Conservation (phyloP, 1,140 invertebrate genomes). For the Popillia japonica region DNA sequence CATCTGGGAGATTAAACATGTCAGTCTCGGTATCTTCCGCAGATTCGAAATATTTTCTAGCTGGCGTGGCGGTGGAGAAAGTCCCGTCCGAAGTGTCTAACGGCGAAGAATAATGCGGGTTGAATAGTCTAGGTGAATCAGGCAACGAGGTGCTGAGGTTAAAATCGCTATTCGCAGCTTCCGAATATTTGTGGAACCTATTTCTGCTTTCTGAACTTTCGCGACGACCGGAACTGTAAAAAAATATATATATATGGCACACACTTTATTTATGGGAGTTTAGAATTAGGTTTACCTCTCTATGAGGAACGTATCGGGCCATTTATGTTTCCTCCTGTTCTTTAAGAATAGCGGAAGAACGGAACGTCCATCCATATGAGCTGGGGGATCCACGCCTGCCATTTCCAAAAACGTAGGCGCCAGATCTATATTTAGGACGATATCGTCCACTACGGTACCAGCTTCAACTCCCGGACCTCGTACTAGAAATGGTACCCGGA, state of each 20-base stretch:
- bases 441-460: constrained; percentile 88
- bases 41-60: constrained; percentile 33
- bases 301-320: constrained; percentile 89
- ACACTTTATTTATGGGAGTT: background rate
- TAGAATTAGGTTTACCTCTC: constrained; percentile 71
- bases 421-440: constrained; percentile 94
- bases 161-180: constrained; percentile 10
- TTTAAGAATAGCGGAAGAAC: constrained; percentile 77
- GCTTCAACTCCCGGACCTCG: constrained; percentile 90
- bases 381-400: constrained; percentile 85
- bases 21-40: background rate
- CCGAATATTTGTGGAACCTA: constrained; percentile 51
- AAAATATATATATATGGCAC: background rate
- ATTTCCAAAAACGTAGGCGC: constrained; percentile 97
- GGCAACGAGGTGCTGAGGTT: constrained; percentile 41
- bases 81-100: constrained; percentile 7
- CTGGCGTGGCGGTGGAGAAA: background rate
- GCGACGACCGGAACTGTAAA: constrained; percentile 72
- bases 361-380: constrained; percentile 94
- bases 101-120: background rate
- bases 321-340: constrained; percentile 67
- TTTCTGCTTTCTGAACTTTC: constrained; percentile 69
- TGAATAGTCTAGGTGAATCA: constrained; percentile 7
- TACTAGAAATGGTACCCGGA: constrained; percentile 94
- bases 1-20: constrained; percentile 41